A percentile compares a stretch with the other conserved stretches of the same genome.
These are phyloP conservation scores for Epirrita christyi DNA, from an alignment of 2,888 invertebrate genomes.

Conservation along the genomic window DNA sequence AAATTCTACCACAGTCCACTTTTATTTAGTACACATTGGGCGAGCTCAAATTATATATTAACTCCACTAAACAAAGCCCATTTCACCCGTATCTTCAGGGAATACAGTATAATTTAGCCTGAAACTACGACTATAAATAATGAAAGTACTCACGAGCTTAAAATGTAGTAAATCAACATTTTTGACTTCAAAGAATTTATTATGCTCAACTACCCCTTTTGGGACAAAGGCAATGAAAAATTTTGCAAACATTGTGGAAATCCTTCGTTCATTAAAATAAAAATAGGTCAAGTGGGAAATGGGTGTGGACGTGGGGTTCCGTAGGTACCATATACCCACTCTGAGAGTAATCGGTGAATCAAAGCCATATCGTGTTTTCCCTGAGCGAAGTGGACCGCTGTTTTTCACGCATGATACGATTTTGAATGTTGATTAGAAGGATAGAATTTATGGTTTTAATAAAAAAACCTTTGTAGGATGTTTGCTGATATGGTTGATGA, in stretches of 20 bases:
- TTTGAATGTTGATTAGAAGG: conserved; percentile 27
- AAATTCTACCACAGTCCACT: background rate
- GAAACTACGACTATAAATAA: conserved; percentile 24
- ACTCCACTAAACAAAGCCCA: conserved; percentile 15
- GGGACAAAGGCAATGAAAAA: conserved; percentile 41
- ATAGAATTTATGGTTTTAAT: conserved; percentile 7
- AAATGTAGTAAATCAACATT: conserved; percentile 57
- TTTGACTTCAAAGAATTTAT: conserved; percentile 55
- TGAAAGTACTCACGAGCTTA: conserved; percentile 38
- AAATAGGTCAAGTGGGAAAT: conserved; percentile 39
- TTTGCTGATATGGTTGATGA: background rate
- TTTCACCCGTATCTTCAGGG: conserved; percentile 25
- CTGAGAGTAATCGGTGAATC: conserved; percentile 35
- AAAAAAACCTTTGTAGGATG: conserved; percentile 8
- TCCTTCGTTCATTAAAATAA: conserved; percentile 38
- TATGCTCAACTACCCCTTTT: conserved; percentile 52
- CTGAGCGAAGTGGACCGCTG: conserved; percentile 12
- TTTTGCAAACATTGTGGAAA: conserved; percentile 40
- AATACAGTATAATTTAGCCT: conserved; percentile 21
- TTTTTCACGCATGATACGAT: conserved; percentile 25
- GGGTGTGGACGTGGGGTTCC: conserved; percentile 25
- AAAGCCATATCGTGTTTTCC: conserved; percentile 25
- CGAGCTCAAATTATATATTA: conserved; percentile 15
- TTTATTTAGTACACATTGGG: conserved; percentile 18
- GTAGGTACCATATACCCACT: conserved; percentile 17